Evolutionary conservation across 1,140 invertebrate genomes (phyloP), one percentile per base, ranked within the genome.

Genomic region (Drosophila gunungcola): DNA sequence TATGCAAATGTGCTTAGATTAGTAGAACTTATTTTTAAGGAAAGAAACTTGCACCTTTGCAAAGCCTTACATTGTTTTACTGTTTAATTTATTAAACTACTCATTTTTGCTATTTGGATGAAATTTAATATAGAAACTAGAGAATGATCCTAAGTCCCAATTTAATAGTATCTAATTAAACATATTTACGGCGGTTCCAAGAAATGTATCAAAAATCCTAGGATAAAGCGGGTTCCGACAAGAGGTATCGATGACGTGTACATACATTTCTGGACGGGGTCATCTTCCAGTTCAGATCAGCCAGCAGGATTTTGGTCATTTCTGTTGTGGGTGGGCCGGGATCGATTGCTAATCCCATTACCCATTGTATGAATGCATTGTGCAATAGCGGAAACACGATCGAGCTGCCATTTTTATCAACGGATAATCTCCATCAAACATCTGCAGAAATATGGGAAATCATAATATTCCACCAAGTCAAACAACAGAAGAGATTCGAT

Each of bases 371-470:
- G 48, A 7, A 51, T 16, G 48, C 27, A 54, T 69, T 68, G 49
- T 49, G 21, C n/a, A 25, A 48, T 10, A 32, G 16, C 29, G 69
- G 72, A 73, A 56, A 75, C 25, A 41, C 39, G 54, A 77, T 77
- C 55, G 55, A 51, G n/a, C 61, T 7, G 21, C 45, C 53, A 62
- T 73, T 38, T 74, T 34, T 55, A 63, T 65, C 36, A 7, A 10
- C 61, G 16, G 53, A 54, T 76, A 68, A 76, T 76, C 73, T 76
- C n/a, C 62, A 55, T 58, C 62, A 38, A 77, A 77, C 73, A 77
- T 68, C 73, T 77, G 73, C 73, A 68, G 39, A 46, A 68, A 68
- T 70, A 48, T 64, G 21, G 60, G 27, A 61, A 29, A 74, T 75
- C 73, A 74, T 73, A 63, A 73, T 73, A 67, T 76, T 76, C 53